phyloP scores from a whole-genome alignment of 2,113 vertebrate genomes.

The Electrona antarctica region DNA sequence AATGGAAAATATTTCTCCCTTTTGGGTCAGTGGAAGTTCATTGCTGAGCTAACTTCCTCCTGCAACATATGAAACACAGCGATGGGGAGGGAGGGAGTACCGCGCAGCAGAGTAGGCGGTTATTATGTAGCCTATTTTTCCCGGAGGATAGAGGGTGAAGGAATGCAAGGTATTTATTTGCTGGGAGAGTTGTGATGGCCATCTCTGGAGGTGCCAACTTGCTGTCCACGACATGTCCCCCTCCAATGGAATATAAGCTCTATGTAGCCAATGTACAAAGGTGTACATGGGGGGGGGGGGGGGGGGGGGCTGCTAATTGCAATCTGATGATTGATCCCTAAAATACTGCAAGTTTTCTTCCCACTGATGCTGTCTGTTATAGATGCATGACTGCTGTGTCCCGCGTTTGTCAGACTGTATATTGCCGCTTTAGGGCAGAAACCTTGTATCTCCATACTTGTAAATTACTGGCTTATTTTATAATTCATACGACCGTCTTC shows the following conservation, averaged over 20 bases:
- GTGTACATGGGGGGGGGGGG: neutral
- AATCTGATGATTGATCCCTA: slow-evolving; percentile 59
- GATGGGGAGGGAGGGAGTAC: slow-evolving; percentile 12
- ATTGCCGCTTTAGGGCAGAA: too few species aligned
- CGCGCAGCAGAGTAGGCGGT: slow-evolving; percentile 34
- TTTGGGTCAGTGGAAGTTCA: slow-evolving; percentile 69
- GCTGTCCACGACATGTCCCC: slow-evolving; percentile 39
- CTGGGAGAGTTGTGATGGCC: slow-evolving; percentile 51
- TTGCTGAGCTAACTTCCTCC: slow-evolving; percentile 56
- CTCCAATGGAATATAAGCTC: slow-evolving; percentile 53
- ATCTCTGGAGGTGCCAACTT: slow-evolving; percentile 67
- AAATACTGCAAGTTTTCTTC: slow-evolving; percentile 24
- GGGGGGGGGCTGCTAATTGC: slow-evolving; percentile 49
- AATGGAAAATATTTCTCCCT: slow-evolving; percentile 60
- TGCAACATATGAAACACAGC: slow-evolving; percentile 23
- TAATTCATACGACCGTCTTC: too few species aligned
- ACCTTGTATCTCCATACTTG: too few species aligned
- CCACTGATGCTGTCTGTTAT: neutral
- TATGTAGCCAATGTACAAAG: slow-evolving; percentile 18
- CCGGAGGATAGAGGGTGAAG: slow-evolving; percentile 42
- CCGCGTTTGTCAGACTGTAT: neutral
- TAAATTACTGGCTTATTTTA: too few species aligned
- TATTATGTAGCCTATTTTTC: slow-evolving; percentile 33
- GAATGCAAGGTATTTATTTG: slow-evolving; percentile 69
- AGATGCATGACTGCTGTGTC: neutral